phyloP scores from a whole-genome alignment of 2,888 invertebrate genomes.

The Ischnus inquisitorius region DNA sequence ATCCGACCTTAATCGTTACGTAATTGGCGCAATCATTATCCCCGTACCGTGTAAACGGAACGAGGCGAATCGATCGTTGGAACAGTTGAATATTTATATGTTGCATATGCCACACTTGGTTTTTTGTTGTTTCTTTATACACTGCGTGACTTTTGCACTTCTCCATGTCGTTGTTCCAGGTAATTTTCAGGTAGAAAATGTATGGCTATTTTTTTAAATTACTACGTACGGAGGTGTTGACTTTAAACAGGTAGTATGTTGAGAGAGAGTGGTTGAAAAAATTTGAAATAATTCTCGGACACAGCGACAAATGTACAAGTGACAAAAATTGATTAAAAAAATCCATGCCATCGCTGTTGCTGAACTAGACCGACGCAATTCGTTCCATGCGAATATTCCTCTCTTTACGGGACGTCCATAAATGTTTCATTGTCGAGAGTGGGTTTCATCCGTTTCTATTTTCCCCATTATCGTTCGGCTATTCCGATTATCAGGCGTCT shows the following conservation, averaged over 20 bases:
- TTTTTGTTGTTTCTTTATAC: slow-evolving; percentile 5
- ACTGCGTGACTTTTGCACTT: background rate
- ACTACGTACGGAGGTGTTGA: too few species aligned
- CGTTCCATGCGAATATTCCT: too few species aligned
- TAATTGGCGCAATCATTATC: slow-evolving; percentile 49
- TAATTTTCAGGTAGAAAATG: background rate
- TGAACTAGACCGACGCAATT: too few species aligned
- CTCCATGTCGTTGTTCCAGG: slow-evolving; percentile 1
- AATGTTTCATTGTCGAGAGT: background rate
- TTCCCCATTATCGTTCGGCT: background rate
- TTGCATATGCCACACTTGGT: background rate
- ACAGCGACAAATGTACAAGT: too few species aligned
- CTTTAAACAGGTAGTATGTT: too few species aligned
- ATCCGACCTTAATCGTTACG: slow-evolving; percentile 40
- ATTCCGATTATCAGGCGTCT: background rate
- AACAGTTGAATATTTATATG: slow-evolving; percentile 36
- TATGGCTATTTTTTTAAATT: background rate
- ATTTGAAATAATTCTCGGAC: too few species aligned
- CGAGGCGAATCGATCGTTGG: background rate
- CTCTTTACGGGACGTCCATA: too few species aligned
- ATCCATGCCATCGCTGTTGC: too few species aligned
- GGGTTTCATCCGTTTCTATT: background rate
- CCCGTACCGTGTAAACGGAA: background rate
- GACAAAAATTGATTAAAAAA: too few species aligned
- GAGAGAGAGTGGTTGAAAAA: too few species aligned